phyloP scores from a whole-genome alignment of 2,888 invertebrate genomes.

The Cheilosia pagana region DNA sequence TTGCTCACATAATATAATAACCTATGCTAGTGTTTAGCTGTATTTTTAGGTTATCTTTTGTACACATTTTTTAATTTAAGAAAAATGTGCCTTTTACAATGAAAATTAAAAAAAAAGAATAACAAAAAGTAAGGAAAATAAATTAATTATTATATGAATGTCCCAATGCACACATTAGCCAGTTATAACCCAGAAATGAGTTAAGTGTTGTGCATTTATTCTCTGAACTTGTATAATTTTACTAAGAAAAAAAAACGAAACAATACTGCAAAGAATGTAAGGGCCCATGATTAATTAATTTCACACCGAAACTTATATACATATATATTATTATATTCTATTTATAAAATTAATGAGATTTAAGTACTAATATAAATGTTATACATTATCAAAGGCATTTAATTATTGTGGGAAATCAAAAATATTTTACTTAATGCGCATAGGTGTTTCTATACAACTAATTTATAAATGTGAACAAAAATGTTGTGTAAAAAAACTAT shows the following conservation, averaged over 20 bases:
- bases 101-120: conserved; percentile 1
- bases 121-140: not conserved
- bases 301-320: conserved; percentile 59
- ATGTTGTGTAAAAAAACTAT: conserved; percentile 71
- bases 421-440: conserved; percentile 38
- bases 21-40: conserved; percentile 30
- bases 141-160: conserved; percentile 22
- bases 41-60: conserved; percentile 35
- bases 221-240: not conserved
- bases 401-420: conserved; percentile 31
- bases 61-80: conserved; percentile 74
- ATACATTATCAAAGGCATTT: conserved; percentile 34
- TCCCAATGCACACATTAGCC: conserved; percentile 44
- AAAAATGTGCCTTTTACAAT: conserved; percentile 74
- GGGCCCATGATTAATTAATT: conserved; percentile 63
- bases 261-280: conserved; percentile 23
- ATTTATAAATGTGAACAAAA: conserved; percentile 50
- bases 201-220: conserved; percentile 9
- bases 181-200: conserved; percentile 13
- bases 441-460: conserved; percentile 64
- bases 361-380: conserved; percentile 15
- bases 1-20: conserved; percentile 4
- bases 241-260: conserved; percentile 16
- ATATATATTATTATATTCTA: conserved; percentile 37
- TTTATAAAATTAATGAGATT: conserved; percentile 39